Percentiles rank a stretch among this genome's conserved stretches.
phyloP scores from a whole-genome alignment of 1,140 invertebrate species.

The Scaptomyza montana region DNA sequence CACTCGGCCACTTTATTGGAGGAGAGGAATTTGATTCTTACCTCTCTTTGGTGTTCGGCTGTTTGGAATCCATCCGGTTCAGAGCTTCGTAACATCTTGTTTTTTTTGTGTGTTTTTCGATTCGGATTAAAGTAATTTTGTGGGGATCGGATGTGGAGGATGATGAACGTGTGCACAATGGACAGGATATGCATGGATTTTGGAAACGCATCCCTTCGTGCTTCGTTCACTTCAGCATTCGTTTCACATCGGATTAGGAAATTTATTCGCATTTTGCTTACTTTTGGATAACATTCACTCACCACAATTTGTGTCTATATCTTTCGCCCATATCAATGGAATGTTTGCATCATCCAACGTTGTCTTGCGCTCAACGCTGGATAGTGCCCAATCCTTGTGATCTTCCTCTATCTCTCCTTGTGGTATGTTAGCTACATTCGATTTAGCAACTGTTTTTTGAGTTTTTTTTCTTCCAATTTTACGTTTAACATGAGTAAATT shows the following conservation, averaged over 20 bases:
- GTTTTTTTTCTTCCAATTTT: conserved; percentile 44
- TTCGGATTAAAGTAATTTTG: conserved; percentile 43
- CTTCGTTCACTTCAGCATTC: conserved; percentile 57
- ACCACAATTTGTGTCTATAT: conserved; percentile 61
- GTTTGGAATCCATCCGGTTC: conserved; percentile 32
- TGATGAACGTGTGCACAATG: conserved; percentile 48
- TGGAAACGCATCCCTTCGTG: conserved; percentile 59
- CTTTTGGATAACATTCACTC: conserved; percentile 51
- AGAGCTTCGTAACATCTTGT: conserved; percentile 33
- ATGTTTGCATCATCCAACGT: conserved; percentile 65
- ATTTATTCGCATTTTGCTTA: conserved; percentile 39
- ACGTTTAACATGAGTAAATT: conserved; percentile 53
- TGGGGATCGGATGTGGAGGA: conserved; percentile 34
- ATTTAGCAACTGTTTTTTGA: conserved; percentile 34
- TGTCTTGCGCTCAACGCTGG: conserved; percentile 67
- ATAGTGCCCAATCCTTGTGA: conserved; percentile 64
- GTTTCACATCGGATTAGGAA: conserved; percentile 64
- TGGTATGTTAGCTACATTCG: conserved; percentile 66
- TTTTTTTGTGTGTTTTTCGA: conserved; percentile 37
- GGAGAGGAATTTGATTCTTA: conserved; percentile 40
- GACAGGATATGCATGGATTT: conserved; percentile 64
- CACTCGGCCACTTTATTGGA: conserved; percentile 33
- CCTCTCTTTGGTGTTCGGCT: conserved; percentile 33
- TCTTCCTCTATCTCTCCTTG: conserved; percentile 62
- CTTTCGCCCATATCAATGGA: conserved; percentile 62